Percentiles rank a stretch among this genome's conserved stretches.
These are phyloP conservation scores for Eubasilissa regina DNA, from an alignment of 1,140 invertebrate genomes.

Conservation along the genomic window DNA sequence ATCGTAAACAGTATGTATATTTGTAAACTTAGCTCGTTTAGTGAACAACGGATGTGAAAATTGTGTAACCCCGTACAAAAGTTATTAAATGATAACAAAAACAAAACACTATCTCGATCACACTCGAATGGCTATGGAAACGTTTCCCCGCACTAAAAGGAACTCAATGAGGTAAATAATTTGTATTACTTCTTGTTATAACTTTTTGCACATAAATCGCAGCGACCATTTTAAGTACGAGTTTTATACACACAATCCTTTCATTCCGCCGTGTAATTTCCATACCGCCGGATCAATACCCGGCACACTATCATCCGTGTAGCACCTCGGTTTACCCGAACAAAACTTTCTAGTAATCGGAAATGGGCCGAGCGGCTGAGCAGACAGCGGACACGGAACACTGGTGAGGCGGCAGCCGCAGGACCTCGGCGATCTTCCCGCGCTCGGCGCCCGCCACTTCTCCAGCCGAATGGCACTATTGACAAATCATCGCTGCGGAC, in stretches of 20 bases:
- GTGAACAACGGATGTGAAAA: too few relatives aligned
- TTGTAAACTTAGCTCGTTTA: too few relatives aligned
- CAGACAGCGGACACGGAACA: slow-evolving; percentile 32
- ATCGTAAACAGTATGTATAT: too few relatives aligned
- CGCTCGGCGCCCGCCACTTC: background rate
- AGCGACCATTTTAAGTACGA: slow-evolving; percentile 10
- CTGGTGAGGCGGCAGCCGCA: background rate
- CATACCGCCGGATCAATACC: slow-evolving; percentile 49
- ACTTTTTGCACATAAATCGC: background rate
- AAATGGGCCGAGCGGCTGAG: slow-evolving; percentile 42
- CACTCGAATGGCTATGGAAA: background rate
- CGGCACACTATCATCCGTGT: slow-evolving; percentile 42
- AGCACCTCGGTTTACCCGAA: slow-evolving; percentile 46
- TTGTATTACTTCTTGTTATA: background rate
- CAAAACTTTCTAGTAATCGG: slow-evolving; percentile 51
- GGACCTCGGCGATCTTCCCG: slow-evolving; percentile 29
- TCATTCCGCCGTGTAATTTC: slow-evolving; percentile 30
- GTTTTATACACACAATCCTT: slow-evolving; percentile 5
- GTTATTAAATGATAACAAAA: background rate
- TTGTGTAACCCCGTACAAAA: too few relatives aligned
- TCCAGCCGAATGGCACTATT: slow-evolving; percentile 13
- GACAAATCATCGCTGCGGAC: slow-evolving; percentile 24
- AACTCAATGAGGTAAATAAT: slow-evolving; percentile 1
- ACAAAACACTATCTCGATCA: background rate
- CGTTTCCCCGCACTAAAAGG: background rate